A percentile compares a stretch with the other conserved stretches of the same genome.
Conservation (phyloP, 1,140 invertebrate genomes). For the fruit fly (Drosophila melanogaster) region DNA sequence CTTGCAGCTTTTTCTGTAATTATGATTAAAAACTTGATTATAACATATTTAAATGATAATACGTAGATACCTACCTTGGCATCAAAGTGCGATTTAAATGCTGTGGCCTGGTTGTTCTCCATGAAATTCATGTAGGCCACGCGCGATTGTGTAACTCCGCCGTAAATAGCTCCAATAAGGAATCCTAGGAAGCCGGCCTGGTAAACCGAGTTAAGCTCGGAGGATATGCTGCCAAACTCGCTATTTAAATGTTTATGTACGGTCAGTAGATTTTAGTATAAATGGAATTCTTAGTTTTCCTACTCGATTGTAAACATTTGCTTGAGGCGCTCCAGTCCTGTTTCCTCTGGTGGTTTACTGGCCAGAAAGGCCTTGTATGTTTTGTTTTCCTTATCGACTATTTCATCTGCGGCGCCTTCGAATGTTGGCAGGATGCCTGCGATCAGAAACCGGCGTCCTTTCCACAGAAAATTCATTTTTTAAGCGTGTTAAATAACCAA, state of each 20-base stretch:
- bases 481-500: conserved; percentile 58
- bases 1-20: conserved; percentile 88
- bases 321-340: conserved; percentile 85
- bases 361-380: conserved; percentile 72
- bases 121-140: conserved; percentile 88
- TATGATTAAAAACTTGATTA: not conserved
- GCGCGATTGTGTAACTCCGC: conserved; percentile 87
- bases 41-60: not conserved
- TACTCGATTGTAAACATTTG: conserved; percentile 85
- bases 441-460: conserved; percentile 51
- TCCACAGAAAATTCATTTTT: conserved; percentile 81
- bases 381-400: conserved; percentile 67
- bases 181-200: conserved; percentile 86
- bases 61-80: conserved; percentile 86
- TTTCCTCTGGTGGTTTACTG: conserved; percentile 61
- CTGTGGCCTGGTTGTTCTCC: conserved; percentile 89
- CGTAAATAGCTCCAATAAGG: conserved; percentile 87
- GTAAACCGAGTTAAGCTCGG: conserved; percentile 86
- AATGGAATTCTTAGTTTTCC: conserved; percentile 30
- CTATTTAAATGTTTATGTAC: conserved; percentile 85
- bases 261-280: not conserved
- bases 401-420: conserved; percentile 38
- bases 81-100: conserved; percentile 88
- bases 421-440: conserved; percentile 61
- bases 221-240: conserved; percentile 86